phyloP scores from a whole-genome alignment of 2,797 vertebrate species.

The Channa striata region DNA sequence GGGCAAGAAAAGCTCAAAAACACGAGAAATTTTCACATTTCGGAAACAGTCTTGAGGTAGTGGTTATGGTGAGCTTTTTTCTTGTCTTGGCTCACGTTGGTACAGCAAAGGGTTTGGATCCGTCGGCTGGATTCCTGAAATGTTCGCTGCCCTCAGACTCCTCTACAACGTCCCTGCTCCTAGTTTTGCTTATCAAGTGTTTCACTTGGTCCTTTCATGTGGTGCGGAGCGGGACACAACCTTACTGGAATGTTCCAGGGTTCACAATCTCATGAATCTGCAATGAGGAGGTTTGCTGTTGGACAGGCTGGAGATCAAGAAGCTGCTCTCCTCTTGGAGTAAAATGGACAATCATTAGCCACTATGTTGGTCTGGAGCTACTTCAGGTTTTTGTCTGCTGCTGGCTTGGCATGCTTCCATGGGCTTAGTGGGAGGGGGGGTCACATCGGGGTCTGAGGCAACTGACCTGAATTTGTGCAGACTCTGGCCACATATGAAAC shows the following conservation, averaged over 20 bases:
- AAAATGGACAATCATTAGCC: constrained; percentile 70
- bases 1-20: constrained; percentile 87
- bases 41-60: constrained; percentile 88
- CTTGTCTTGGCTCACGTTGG: constrained; percentile 24
- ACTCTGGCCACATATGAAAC: constrained; percentile 55
- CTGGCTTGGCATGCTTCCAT: constrained; percentile 67
- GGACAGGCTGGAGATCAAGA: constrained; percentile 34
- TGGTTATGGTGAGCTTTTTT: constrained; percentile 14
- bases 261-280: constrained; percentile 38
- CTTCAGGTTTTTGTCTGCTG: constrained; percentile 65
- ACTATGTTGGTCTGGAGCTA: constrained; percentile 47
- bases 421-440: constrained; percentile 52
- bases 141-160: constrained; percentile 20
- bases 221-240: constrained; percentile 74
- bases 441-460: constrained; percentile 63
- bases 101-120: constrained; percentile 35
- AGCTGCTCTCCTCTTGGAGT: constrained; percentile 47
- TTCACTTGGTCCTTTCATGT: constrained; percentile 48
- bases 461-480: constrained; percentile 40
- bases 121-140: constrained; percentile 28
- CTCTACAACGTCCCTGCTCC: constrained; percentile 17
- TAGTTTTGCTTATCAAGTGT: constrained; percentile 47
- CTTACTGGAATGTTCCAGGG: constrained; percentile 59
- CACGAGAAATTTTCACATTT: constrained; percentile 91
- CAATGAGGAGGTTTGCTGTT: constrained; percentile 31